Evolutionary conservation across 2,888 invertebrate species (phyloP), one percentile per base, ranked within the genome.

Genomic region (Bhutanitis thaidina): DNA sequence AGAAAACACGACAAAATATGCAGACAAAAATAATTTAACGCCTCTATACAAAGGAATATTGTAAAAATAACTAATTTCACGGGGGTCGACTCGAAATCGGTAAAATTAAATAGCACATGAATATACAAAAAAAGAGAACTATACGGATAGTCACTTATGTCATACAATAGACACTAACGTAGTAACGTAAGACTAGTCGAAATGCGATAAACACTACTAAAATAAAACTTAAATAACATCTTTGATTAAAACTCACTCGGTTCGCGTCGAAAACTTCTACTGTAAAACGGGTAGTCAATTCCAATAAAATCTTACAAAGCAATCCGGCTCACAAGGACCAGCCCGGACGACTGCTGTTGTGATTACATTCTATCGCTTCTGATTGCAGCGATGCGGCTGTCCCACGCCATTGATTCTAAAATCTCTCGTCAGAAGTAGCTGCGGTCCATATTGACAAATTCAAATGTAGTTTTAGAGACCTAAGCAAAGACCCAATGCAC

Each of bases 181-280:
- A 72, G 75, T 76, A 86, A 88, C 82, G 83, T 88, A 88, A 88
- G 89, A 89, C 89, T 89, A 89, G 89, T 75, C 79, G 86, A 89
- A 88, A 88, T 86, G 89, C 85, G 79, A 85, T 86, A 84, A 82
- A 84, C 77, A 87, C 86, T 86, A 87, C 71, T 69, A 76, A 79
- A 72, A 75, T 74, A 74, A 88, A 86, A 83, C 83, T 87, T 85
- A 85, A 81, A 64, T 80, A 86, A 88, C 80, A 88, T 89, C 89
- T 88, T 89, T 88, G 89, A 86, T 87, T 81, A 80, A 80, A 86
- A 86, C 84, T 87, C 87, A 87, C 87, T 86, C 85, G 75, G 78
- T 79, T 77, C 71, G 77, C 69, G 67, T 69, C 70, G 71, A 79
- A 78, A 81, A 80, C 80, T 80, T 81, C 74, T 74, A 73, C 68